These are phyloP conservation scores for Lasioglossum malachurum DNA, from an alignment of 2,888 invertebrate genomes.

Conservation along the genomic window DNA sequence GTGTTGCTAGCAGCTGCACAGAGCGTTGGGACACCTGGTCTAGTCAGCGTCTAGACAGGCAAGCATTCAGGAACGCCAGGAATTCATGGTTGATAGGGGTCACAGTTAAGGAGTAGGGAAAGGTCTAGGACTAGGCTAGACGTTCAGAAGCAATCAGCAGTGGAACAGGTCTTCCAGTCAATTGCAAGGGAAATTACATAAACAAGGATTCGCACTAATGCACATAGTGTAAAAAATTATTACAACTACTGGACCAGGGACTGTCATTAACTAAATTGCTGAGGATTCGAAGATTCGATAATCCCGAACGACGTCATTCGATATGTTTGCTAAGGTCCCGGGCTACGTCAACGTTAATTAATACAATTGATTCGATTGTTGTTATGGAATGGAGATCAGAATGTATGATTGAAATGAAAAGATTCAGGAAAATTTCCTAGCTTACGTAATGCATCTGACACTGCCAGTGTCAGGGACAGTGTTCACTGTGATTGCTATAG, in stretches of 20 bases:
- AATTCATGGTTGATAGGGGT: background rate
- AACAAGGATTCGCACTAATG: background rate
- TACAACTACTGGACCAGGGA: background rate
- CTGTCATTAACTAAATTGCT: background rate
- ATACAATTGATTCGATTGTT: background rate
- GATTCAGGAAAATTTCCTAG: background rate
- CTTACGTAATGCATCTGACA: background rate
- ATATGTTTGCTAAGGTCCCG: background rate
- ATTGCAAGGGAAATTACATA: background rate
- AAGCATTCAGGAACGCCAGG: background rate
- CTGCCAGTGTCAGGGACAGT: conserved; percentile 36
- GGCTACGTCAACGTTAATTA: background rate
- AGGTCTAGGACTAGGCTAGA: background rate
- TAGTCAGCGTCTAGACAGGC: background rate
- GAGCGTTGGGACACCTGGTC: background rate
- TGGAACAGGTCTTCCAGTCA: background rate
- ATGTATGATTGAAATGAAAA: background rate
- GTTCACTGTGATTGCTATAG: background rate
- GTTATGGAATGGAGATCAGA: background rate
- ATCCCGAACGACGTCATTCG: background rate
- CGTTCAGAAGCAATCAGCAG: background rate
- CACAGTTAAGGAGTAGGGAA: background rate
- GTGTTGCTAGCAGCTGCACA: background rate
- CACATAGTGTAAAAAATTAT: background rate
- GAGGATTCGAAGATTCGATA: background rate